phyloP scores from a whole-genome alignment of 2,113 vertebrate species.

The Balaeniceps rex region DNA sequence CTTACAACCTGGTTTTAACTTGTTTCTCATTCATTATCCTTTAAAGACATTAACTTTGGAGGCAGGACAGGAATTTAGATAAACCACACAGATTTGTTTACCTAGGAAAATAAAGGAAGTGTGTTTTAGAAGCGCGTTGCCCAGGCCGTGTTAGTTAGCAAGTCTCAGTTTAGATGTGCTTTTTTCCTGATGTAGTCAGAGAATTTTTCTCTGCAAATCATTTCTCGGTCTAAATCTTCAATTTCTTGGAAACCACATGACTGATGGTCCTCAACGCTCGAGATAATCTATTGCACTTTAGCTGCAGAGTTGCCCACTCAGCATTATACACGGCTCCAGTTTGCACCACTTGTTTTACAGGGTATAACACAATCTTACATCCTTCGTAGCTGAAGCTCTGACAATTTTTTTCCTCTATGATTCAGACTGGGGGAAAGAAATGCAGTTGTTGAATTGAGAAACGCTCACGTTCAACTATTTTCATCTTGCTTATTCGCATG shows the following conservation, averaged over 20 bases:
- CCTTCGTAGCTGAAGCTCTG: not conserved
- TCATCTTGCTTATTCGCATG: not conserved
- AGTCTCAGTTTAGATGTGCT: not conserved
- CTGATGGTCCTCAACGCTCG: not conserved
- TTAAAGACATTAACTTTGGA: not conserved
- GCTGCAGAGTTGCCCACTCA: conserved; percentile 43
- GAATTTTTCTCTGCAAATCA: not conserved
- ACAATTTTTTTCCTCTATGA: not conserved
- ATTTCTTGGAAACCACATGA: conserved; percentile 51
- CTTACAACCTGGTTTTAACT: not conserved
- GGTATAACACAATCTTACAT: not conserved
- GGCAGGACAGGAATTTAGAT: not conserved
- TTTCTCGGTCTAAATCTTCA: conserved; percentile 16
- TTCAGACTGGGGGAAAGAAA: not conserved
- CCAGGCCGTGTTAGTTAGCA: not conserved
- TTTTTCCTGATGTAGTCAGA: not conserved
- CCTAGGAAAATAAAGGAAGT: not conserved
- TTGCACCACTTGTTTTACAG: conserved; percentile 16
- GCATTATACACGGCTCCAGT: not conserved
- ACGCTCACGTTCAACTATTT: not conserved
- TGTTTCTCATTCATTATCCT: not conserved
- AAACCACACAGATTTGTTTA: not conserved
- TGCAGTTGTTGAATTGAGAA: not conserved
- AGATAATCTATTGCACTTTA: conserved; percentile 33
- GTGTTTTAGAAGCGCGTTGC: not conserved